phyloP scores from a whole-genome alignment of 1,140 invertebrate species.

The Proctacanthus coquilletti region DNA sequence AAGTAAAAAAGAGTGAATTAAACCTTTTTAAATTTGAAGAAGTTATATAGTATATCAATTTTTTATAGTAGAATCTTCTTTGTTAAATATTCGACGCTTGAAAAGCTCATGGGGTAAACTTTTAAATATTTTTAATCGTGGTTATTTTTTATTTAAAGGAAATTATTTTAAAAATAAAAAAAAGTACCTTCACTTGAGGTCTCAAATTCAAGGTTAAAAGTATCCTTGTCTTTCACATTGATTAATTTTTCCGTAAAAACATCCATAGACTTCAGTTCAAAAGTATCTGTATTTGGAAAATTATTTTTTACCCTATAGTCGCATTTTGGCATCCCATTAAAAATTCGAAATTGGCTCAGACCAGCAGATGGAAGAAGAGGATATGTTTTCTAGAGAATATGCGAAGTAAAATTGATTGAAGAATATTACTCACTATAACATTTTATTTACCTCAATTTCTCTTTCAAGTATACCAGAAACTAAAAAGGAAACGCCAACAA shows the following conservation, averaged over 20 bases:
- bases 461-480: conserved; percentile 74
- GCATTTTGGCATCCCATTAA: conserved; percentile 44
- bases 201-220: conserved; percentile 6
- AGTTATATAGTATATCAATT: too few species aligned
- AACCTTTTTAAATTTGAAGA: not conserved
- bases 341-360: conserved; percentile 49
- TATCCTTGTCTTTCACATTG: conserved; percentile 3
- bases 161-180: not conserved
- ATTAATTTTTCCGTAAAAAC: conserved; percentile 25
- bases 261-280: conserved; percentile 15
- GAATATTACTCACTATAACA: not conserved
- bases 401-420: conserved; percentile 3
- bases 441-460: conserved; percentile 43
- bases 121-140: too few species aligned
- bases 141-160: not conserved
- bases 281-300: conserved; percentile 4
- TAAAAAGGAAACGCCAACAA: conserved; percentile 73
- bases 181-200: not conserved
- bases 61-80: too few species aligned
- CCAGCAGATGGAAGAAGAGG: conserved; percentile 41
- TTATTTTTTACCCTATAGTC: conserved; percentile 13
- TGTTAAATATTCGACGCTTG: too few species aligned
- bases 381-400: conserved; percentile 46
- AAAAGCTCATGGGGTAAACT: too few species aligned
- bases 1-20: not conserved